Evolutionary conservation across 2,888 invertebrate genomes (phyloP), one percentile per base, ranked within the genome.

Genomic region (Anaspis maculata): DNA sequence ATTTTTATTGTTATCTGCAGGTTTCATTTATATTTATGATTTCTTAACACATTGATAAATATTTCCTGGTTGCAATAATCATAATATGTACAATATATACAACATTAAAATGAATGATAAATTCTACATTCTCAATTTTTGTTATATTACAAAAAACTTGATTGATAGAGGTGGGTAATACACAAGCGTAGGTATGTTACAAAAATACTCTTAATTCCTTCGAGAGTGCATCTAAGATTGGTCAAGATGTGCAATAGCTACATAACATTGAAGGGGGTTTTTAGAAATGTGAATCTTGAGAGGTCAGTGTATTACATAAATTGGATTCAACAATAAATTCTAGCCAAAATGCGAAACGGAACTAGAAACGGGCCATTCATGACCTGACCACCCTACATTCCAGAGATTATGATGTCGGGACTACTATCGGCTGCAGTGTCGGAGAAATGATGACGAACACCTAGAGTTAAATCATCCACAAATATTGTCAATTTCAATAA

Each of bases 171-270:
- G 51, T 51, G 48, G 46, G 47, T 41, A 49, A 46, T 24, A 24
- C 24, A 49, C 42, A 46, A 54, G 55, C 53, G 47, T 53, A 46
- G 45, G 47, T 46, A 39, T 41, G 31, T 44, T 54, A 56, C 42
- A 56, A 56, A 53, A 56, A 54, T 56, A 54, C 49, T 47, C 54
- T 53, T 10, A 55, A 48, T 48, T 49, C 46, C 45, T 52, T 44
- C 47, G 33, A 45, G 51, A 51, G 55, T 32, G 19, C 53, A 47
- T 50, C 54, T 54, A 55, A 9, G 42, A 53, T 56, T 56, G 56
- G 56, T 56, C 56, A 53, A 53, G 54, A 50, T 43, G n/a, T n/a
- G n/a, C n/a, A n/a, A n/a, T n/a, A n/a, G n/a, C n/a, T n/a, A n/a
- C n/a, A n/a, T n/a, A n/a, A n/a, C n/a, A n/a, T n/a, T n/a, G n/a